A percentile compares a stretch with the other conserved stretches of the same genome.
phyloP scores from a whole-genome alignment of 2,888 invertebrate genomes.

The Dendrolimus houi region DNA sequence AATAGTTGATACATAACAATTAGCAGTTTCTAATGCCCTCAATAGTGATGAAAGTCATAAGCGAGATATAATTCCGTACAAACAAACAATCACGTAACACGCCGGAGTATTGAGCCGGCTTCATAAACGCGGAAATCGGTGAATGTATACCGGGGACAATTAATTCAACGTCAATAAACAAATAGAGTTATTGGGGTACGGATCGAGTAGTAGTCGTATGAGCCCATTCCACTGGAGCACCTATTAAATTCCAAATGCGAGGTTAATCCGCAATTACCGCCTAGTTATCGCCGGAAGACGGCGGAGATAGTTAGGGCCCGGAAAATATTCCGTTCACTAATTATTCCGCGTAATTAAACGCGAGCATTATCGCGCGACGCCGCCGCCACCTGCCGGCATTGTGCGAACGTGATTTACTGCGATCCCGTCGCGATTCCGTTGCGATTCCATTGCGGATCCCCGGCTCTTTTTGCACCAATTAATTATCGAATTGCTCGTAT shows the following conservation, averaged over 20 bases:
- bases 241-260: constrained; percentile 72
- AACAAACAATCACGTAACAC: not conserved
- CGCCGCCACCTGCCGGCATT: constrained; percentile 73
- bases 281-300: constrained; percentile 76
- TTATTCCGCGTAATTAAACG: constrained; percentile 78
- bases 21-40: too few species aligned
- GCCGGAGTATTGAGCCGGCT: not conserved
- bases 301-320: constrained; percentile 74
- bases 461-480: constrained; percentile 71
- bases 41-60: too few species aligned
- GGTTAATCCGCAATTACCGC: constrained; percentile 75
- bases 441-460: constrained; percentile 57
- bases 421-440: constrained; percentile 62
- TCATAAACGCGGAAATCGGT: constrained; percentile 5
- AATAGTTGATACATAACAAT: too few species aligned
- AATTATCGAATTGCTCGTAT: constrained; percentile 71
- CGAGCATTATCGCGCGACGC: constrained; percentile 70
- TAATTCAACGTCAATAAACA: constrained; percentile 62
- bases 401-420: constrained; percentile 72
- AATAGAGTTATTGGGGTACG: constrained; percentile 55
- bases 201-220: constrained; percentile 26
- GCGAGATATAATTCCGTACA: too few species aligned
- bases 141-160: constrained; percentile 53
- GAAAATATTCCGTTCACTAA: constrained; percentile 77
- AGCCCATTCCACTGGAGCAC: constrained; percentile 49